Evolutionary conservation across 2,113 vertebrate species (phyloP), one percentile per base, ranked within the genome.

Genomic region (Puntigrus tetrazona): DNA sequence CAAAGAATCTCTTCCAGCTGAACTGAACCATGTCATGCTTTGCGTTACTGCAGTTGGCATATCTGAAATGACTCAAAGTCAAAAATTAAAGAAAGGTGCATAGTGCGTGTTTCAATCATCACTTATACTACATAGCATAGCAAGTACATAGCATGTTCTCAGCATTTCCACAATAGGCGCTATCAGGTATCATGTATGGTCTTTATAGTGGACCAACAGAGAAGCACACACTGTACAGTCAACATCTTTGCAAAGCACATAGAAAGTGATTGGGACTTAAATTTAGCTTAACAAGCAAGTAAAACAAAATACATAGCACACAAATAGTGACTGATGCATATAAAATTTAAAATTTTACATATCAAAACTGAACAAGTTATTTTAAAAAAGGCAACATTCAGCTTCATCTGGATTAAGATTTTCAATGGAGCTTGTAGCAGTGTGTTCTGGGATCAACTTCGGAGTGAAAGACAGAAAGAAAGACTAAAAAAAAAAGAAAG

Each of bases 1-100:
- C 34, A 36, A 41, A 22, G 3, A 78, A 78, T 25, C 31, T 61
- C 16, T 78, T 78, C 52, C 76, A 61, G 55, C 34, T 78, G 57
- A 29, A 38, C 50, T 34, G 16, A 55, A 74, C 13, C 38, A 41
- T 72, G 10, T 10, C 69, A 70, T 1, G 36, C 67, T 25, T 70
- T 70, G 67, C 41, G 67, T 9, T 13, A 63, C 59, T 29, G 25
- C 11, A 63, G 25, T 63, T 13, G 3, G 59, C 27, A 5, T 63
- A 29, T 13, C 25, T 29, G 25, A 38, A 41, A 22, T 41, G 34
- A 72, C 6, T 75, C 43, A 31, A 31, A 1, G 25, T 61, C n/a
- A 61, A 61, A 61, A 61, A 27, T 61, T 10, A 61, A 61, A 61
- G 25, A 61, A 7, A 57, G 25, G 25, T 5, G 57, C n/a, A 59